A percentile compares a stretch with the other conserved stretches of the same genome.
Conservation (phyloP, 2,888 invertebrate species). For the Ischnura elegans region DNA sequence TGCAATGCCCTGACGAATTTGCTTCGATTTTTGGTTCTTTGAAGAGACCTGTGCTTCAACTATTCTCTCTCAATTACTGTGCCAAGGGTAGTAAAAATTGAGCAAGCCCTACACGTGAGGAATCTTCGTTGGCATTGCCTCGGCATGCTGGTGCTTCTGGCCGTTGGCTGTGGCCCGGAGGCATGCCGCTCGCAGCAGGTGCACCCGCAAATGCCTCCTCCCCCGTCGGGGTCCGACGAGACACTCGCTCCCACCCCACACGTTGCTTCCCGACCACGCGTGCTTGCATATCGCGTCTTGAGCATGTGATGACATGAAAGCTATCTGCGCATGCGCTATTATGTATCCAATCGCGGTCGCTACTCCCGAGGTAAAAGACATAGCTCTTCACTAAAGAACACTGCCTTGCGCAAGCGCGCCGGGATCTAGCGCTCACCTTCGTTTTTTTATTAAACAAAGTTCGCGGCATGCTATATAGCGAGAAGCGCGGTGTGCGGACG, state of each 20-base stretch:
- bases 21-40: no score
- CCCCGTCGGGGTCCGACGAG: neutral
- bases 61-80: no score
- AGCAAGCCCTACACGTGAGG: no score
- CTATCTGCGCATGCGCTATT: constrained; percentile 38
- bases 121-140: neutral
- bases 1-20: no score
- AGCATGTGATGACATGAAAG: constrained; percentile 9
- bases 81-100: no score
- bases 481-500: neutral
- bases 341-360: constrained; percentile 15
- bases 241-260: neutral
- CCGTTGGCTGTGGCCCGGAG: neutral
- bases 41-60: no score
- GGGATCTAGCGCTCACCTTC: neutral
- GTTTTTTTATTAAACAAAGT: neutral
- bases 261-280: neutral
- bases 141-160: neutral
- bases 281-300: constrained; percentile 11
- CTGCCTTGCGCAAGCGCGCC: constrained; percentile 49
- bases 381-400: constrained; percentile 15
- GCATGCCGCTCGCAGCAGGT: neutral
- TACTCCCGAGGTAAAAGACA: constrained; percentile 26
- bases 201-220: neutral
- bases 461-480: neutral